Evolutionary conservation across 2,113 vertebrate genomes (phyloP).

Genomic region (Hemichromis elongatus): DNA sequence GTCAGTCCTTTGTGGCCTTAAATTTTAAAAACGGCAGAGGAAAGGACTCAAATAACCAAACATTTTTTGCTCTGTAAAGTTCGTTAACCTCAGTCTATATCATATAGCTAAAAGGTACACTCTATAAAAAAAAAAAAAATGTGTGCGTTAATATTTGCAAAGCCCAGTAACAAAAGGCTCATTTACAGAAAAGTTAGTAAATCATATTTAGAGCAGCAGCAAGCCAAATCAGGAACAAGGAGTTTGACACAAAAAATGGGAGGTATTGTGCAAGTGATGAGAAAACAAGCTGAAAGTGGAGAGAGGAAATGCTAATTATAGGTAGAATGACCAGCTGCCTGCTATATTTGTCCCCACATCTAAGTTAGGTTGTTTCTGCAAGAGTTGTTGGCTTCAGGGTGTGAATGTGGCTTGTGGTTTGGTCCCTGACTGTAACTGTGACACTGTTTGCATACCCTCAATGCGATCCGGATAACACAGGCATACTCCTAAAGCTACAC

Average conservation of each 20-base stretch:
- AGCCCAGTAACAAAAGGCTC: slow-evolving; percentile 2
- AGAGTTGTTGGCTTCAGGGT: slow-evolving; percentile 27
- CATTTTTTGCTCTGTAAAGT: neutral
- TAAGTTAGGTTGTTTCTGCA: slow-evolving; percentile 2
- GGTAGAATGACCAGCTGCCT: slow-evolving; percentile 16
- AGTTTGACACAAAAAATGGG: slow-evolving; percentile 27
- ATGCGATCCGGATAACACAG: neutral
- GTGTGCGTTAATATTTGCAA: neutral
- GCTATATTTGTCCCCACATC: slow-evolving; percentile 39
- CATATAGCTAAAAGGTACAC: neutral
- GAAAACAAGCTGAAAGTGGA: slow-evolving; percentile 39
- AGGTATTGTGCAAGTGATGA: slow-evolving; percentile 22
- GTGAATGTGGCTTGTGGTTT: slow-evolving; percentile 16
- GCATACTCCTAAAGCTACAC: neutral
- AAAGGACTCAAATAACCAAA: neutral
- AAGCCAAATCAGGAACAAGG: slow-evolving; percentile 30
- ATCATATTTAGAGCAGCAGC: slow-evolving; percentile 11
- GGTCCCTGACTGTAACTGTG: slow-evolving; percentile 9
- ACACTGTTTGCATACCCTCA: slow-evolving; percentile 11
- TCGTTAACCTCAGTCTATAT: neutral
- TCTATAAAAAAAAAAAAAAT: neutral
- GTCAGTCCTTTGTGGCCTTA: neutral
- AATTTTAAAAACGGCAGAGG: neutral
- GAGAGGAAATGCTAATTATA: slow-evolving; percentile 49
- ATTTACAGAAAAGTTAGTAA: slow-evolving; percentile 12